Percentiles rank a stretch among this genome's conserved stretches.
These are phyloP conservation scores for Terrapene triunguis DNA, from an alignment of 2,113 vertebrate species.

Conservation along the genomic window DNA sequence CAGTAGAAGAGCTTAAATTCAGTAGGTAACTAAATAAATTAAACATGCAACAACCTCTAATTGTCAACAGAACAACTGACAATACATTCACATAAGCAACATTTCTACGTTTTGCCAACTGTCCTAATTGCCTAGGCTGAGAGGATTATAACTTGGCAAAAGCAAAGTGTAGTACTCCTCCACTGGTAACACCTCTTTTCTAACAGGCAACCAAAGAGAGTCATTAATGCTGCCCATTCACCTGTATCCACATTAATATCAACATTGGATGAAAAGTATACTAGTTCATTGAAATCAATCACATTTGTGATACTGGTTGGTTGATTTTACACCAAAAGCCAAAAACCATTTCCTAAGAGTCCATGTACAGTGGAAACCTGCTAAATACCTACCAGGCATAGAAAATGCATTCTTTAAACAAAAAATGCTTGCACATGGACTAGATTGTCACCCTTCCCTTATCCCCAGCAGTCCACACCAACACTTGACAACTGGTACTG, in stretches of 20 bases:
- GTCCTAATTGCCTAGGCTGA: constrained; percentile 35
- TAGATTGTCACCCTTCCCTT: too few relatives aligned
- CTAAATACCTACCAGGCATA: constrained; percentile 37
- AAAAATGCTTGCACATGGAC: background rate
- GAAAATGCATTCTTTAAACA: constrained; percentile 16
- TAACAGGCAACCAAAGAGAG: background rate
- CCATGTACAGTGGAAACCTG: constrained; percentile 6
- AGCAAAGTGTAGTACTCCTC: background rate
- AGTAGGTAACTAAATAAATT: constrained; percentile 58
- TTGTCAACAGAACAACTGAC: constrained; percentile 33
- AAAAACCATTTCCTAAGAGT: background rate
- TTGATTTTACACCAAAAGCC: constrained; percentile 43
- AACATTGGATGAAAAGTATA: constrained; percentile 4
- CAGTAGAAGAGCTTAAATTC: constrained; percentile 55
- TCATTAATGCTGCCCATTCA: constrained; percentile 1
- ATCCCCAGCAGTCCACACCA: too few relatives aligned
- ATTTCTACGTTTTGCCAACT: constrained; percentile 12
- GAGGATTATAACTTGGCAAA: constrained; percentile 40
- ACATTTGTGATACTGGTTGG: background rate
- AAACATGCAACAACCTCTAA: constrained; percentile 47
- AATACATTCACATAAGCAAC: background rate
- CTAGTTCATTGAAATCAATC: constrained; percentile 16
- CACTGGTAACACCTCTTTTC: constrained; percentile 5
- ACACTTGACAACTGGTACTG: too few relatives aligned
- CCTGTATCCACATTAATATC: constrained; percentile 37